Conservation (phyloP, 2,797 vertebrate genomes). For the Sus cebifrons region DNA sequence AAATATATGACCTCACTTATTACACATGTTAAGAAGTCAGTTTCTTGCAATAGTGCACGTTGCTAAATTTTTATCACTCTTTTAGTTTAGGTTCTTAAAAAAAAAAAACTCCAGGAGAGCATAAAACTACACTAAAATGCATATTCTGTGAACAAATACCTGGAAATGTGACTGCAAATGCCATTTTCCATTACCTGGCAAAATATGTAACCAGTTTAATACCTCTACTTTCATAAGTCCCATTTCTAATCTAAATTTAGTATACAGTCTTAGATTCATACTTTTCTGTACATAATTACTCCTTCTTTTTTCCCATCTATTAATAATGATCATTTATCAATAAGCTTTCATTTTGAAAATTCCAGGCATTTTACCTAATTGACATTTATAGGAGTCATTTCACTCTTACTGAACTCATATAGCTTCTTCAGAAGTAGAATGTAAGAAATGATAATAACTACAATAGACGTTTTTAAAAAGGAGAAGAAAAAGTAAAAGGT, state of each 20-base stretch:
- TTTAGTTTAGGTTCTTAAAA: slow-evolving; percentile 32
- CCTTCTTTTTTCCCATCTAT: not conserved
- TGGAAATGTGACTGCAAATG: not conserved
- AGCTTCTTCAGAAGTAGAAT: not conserved
- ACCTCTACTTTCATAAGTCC: not conserved
- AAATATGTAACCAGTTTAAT: not conserved
- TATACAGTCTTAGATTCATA: not conserved
- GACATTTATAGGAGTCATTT: slow-evolving; percentile 41
- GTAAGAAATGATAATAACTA: slow-evolving; percentile 6
- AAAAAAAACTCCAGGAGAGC: not conserved
- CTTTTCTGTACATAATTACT: not conserved
- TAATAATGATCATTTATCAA: slow-evolving; percentile 41
- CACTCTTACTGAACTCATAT: not conserved
- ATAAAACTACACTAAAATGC: slow-evolving; percentile 56
- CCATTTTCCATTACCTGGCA: not conserved
- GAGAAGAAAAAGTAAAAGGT: slow-evolving; percentile 4
- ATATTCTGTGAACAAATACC: slow-evolving; percentile 1
- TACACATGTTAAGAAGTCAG: not conserved
- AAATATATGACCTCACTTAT: slow-evolving; percentile 11
- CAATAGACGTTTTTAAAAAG: not conserved
- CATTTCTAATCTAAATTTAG: not conserved
- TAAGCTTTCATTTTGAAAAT: slow-evolving; percentile 25
- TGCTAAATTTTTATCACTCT: slow-evolving; percentile 19
- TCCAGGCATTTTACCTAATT: slow-evolving; percentile 2
- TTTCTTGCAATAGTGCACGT: not conserved